A percentile compares a stretch with the other conserved stretches of the same genome.
These are phyloP conservation scores for Dynastes grantii DNA, from an alignment of 2,888 invertebrate genomes.

Conservation along the genomic window DNA sequence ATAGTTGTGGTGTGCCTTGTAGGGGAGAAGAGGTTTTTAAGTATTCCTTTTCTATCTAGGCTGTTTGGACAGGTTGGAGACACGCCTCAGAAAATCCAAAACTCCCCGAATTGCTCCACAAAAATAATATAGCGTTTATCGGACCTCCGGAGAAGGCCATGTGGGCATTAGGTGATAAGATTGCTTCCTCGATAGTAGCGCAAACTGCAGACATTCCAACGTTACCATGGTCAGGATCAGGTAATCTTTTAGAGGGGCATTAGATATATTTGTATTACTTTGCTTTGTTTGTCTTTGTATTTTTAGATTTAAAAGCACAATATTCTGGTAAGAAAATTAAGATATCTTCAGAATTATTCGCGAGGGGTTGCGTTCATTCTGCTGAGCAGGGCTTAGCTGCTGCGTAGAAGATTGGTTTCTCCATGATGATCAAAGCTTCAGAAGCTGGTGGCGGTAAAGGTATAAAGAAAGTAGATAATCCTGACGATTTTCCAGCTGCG, in stretches of 20 bases:
- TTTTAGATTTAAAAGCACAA: slow-evolving; percentile 84
- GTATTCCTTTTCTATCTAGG: slow-evolving; percentile 72
- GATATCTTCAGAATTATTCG: slow-evolving; percentile 93
- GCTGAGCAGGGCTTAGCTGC: slow-evolving; percentile 91
- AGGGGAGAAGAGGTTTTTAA: background rate
- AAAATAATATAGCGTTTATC: slow-evolving; percentile 94
- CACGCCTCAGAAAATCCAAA: slow-evolving; percentile 99
- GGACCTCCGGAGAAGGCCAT: slow-evolving; percentile 97
- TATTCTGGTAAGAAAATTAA: slow-evolving; percentile 91
- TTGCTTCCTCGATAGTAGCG: slow-evolving; percentile 98
- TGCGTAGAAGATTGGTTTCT: slow-evolving; percentile 93
- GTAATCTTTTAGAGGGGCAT: slow-evolving; percentile 70
- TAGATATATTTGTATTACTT: background rate
- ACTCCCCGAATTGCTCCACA: slow-evolving; percentile 92
- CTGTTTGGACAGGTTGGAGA: slow-evolving; percentile 99
- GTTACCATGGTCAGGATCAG: slow-evolving; percentile 96
- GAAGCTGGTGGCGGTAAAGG: slow-evolving; percentile 99
- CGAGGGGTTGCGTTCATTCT: slow-evolving; percentile 89
- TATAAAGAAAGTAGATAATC: slow-evolving; percentile 93
- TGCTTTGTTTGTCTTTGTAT: background rate
- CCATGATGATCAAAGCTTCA: slow-evolving; percentile 99
- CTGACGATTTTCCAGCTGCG: slow-evolving; percentile 92
- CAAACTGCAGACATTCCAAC: slow-evolving; percentile 99
- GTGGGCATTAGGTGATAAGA: slow-evolving; percentile 99
- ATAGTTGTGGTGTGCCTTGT: slow-evolving; percentile 45